Percentiles rank a stretch among this genome's conserved stretches.
These are phyloP conservation scores for Phoxinus dragarum DNA, from an alignment of 2,797 vertebrate species.

Conservation along the genomic window DNA sequence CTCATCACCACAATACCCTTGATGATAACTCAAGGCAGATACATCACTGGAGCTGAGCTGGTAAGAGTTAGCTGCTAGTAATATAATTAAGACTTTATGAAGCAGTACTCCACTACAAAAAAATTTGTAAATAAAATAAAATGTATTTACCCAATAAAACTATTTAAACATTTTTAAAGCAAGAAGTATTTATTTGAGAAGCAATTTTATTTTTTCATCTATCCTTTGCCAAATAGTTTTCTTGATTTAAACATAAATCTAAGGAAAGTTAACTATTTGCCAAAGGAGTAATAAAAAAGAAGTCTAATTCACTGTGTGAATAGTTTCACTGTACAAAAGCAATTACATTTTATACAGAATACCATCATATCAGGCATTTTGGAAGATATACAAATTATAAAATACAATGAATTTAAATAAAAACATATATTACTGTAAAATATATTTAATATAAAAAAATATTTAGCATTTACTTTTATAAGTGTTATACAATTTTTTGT, in stretches of 20 bases:
- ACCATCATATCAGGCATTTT: background rate
- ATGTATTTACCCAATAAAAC: background rate
- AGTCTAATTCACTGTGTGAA: background rate
- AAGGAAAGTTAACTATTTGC: background rate
- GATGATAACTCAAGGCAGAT: slow-evolving; percentile 9
- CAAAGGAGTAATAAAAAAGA: no score
- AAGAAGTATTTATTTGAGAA: background rate
- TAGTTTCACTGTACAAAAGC: background rate
- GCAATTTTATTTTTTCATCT: background rate
- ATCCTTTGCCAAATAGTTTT: background rate
- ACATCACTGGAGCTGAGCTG: background rate
- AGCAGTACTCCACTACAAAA: background rate
- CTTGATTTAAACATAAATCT: background rate
- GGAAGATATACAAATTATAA: background rate
- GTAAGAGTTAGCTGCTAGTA: background rate
- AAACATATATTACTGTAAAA: background rate
- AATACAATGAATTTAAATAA: background rate
- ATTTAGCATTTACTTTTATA: background rate
- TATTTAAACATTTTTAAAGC: background rate
- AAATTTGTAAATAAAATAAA: no score
- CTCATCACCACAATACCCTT: background rate
- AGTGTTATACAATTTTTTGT: background rate
- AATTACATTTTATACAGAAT: background rate
- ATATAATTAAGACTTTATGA: slow-evolving; percentile 28
- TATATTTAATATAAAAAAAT: no score